Percentiles rank a stretch among this genome's conserved stretches.
phyloP scores from a whole-genome alignment of 2,797 vertebrate species.

The Pantherophis alleghaniensis region DNA sequence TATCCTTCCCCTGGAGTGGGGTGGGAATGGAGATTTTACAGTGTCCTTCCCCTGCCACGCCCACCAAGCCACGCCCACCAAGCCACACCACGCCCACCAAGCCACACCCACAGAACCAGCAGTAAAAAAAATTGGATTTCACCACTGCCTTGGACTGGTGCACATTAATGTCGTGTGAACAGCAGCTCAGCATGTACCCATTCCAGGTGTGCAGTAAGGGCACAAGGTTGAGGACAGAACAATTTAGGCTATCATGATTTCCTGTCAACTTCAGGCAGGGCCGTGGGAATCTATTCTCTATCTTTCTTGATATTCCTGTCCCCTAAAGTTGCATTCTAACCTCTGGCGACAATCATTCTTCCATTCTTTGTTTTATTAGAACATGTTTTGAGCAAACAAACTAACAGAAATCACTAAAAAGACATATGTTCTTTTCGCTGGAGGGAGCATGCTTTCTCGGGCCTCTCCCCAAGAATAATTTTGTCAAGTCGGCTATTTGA shows the following conservation, averaged over 20 bases:
- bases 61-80: too few relatives aligned
- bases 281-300: not conserved
- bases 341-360: not conserved
- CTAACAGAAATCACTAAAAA: not conserved
- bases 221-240: not conserved
- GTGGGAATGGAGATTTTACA: too few relatives aligned
- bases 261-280: not conserved
- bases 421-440: not conserved
- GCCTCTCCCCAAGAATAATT: not conserved
- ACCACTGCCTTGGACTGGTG: not conserved
- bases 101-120: too few relatives aligned
- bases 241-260: not conserved
- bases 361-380: not conserved
- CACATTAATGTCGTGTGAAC: not conserved
- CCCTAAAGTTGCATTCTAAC: not conserved
- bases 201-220: not conserved
- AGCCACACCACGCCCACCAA: too few relatives aligned
- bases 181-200: not conserved
- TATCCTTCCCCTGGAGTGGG: too few relatives aligned
- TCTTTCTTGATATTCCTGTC: not conserved
- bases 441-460: not conserved
- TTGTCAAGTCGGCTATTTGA: constrained; percentile 21
- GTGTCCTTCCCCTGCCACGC: too few relatives aligned
- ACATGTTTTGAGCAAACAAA: not conserved
- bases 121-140: too few relatives aligned